Base-by-base conservation (phyloP, 30 jellyfish, hydroid and myxozoan species). In the Catostylus mosaicus region DNA sequence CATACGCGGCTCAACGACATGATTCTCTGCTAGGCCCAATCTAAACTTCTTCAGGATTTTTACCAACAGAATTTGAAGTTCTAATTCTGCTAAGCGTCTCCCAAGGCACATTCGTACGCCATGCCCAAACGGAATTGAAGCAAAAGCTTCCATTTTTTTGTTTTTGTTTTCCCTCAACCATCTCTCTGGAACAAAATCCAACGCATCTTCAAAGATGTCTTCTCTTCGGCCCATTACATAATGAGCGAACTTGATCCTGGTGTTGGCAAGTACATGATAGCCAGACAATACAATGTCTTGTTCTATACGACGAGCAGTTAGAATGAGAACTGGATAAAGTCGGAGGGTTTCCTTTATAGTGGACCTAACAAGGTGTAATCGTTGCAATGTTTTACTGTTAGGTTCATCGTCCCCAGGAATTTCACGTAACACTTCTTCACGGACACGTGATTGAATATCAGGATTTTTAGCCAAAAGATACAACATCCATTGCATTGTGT, bases 401-500 rank as follows among this genome's bases (percentile, higher is more conserved):
- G 74, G 66, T 18, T 54, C 68, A 16, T 30, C 18, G 19, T 64
- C 78, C 1, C 47, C 57, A 9, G 84, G 83, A 5, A 75, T 20
- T 30, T 33, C 84, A 0, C 20, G 37, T 30, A 16, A n/a, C n/a
- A 76, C 68, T 48, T 86, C 96, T 1, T 67, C 78, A 32, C 87
- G 60, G 51, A 86, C 47, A 30, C 80, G 75, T 30, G 73, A 8
- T 27, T 72, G 90, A 20, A 46, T 78, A 6, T 86, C 82, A 20
- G 90, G 96, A 33, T 86, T 67, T 34, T 86, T 86, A 1, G 90
- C 86, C 40, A 86, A 32, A 34, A 35, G 31, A 46, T 86, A 86
- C 68, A 86, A 66, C 86, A 77, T 70, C 96, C 96, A 86, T 38
- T 57, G 90, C 96, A 86, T 75, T 33, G 96, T 86, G 61, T 86